phyloP scores from a whole-genome alignment of 2,888 invertebrate species.

The Synanthedon formicaeformis region DNA sequence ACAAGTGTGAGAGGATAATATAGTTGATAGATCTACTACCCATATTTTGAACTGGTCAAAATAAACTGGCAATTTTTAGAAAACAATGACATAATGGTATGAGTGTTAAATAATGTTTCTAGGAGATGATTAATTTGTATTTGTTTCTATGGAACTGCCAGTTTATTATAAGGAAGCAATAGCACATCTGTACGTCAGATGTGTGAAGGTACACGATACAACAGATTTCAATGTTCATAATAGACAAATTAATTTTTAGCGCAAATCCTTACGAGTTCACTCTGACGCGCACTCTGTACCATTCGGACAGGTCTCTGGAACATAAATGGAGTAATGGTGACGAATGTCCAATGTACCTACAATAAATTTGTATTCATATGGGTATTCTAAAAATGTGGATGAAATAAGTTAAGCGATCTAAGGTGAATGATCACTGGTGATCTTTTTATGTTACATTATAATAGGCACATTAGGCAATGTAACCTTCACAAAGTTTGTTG shows the following conservation, averaged over 20 bases:
- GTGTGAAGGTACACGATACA: constrained; percentile 64
- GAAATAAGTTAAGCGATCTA: too few relatives aligned
- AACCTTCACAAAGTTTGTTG: too few relatives aligned
- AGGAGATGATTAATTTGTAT: neutral
- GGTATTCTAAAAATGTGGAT: constrained; percentile 4
- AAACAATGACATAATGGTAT: neutral
- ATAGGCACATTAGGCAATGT: too few relatives aligned
- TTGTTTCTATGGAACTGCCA: constrained; percentile 43
- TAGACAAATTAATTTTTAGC: constrained; percentile 63
- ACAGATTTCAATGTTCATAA: constrained; percentile 59
- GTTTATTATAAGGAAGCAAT: constrained; percentile 55
- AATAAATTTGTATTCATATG: neutral
- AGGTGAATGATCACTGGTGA: too few relatives aligned
- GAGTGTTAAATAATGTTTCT: constrained; percentile 9
- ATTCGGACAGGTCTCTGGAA: constrained; percentile 79
- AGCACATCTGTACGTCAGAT: constrained; percentile 67
- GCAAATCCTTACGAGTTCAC: constrained; percentile 83
- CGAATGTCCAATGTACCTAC: constrained; percentile 38
- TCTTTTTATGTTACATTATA: too few relatives aligned
- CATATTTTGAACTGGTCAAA: constrained; percentile 27
- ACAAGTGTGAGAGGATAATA: constrained; percentile 19
- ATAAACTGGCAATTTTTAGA: constrained; percentile 55
- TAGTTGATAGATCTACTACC: constrained; percentile 40
- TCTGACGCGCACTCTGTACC: constrained; percentile 88
- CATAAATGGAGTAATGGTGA: constrained; percentile 64